These are phyloP conservation scores for Megalurothrips usitatus DNA, from an alignment of 2,888 invertebrate genomes.

Conservation along the genomic window DNA sequence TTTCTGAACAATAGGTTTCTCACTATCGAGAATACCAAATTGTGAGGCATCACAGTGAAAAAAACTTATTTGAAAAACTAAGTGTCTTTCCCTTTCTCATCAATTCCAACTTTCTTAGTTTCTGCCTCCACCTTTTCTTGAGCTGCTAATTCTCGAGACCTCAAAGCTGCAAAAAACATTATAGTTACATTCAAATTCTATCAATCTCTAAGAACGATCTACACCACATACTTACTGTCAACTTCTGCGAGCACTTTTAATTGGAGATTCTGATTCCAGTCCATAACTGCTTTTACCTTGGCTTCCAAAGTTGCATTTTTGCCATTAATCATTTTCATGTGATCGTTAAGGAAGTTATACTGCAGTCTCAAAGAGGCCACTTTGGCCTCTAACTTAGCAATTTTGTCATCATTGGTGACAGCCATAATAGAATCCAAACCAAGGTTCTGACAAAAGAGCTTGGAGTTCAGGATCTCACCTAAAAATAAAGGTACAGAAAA, in stretches of 20 bases:
- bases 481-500: not conserved
- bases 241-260: not conserved
- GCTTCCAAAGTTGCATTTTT: slow-evolving; percentile 2
- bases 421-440: slow-evolving; percentile 17
- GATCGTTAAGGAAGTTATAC: not conserved
- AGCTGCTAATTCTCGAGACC: not conserved
- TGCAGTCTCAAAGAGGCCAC: not conserved
- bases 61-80: not conserved
- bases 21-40: no score
- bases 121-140: not conserved
- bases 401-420: slow-evolving; percentile 9
- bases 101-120: not conserved
- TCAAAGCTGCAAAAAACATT: not conserved
- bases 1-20: no score
- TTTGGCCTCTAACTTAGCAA: not conserved
- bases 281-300: not conserved
- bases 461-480: slow-evolving; percentile 2
- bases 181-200: not conserved
- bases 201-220: not conserved
- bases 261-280: slow-evolving; percentile 10
- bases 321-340: not conserved
- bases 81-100: not conserved
- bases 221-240: not conserved
- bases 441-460: not conserved
- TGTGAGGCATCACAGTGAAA: no score